These are phyloP conservation scores for Drosophila setifemur DNA, from an alignment of 1,140 invertebrate genomes.

Conservation along the genomic window DNA sequence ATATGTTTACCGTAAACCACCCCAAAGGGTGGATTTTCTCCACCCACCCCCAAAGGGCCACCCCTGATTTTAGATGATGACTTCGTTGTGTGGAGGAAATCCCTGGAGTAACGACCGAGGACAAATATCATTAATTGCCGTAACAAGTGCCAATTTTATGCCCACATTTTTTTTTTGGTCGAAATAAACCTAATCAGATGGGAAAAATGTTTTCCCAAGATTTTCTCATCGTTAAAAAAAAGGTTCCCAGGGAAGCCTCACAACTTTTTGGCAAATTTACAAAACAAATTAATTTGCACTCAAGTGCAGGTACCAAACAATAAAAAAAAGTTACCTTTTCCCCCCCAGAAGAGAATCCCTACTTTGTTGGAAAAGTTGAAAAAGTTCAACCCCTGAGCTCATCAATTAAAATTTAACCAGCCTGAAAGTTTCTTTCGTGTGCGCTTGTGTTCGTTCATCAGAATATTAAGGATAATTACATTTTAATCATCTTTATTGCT, in stretches of 20 bases:
- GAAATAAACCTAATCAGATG: conserved; percentile 42
- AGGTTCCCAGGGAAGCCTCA: conserved; percentile 17
- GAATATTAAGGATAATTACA: conserved; percentile 82
- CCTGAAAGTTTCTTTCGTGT: conserved; percentile 25
- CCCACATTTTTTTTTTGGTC: conserved; percentile 30
- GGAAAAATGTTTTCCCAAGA: conserved; percentile 8
- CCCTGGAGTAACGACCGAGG: conserved; percentile 25
- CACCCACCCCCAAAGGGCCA: neutral
- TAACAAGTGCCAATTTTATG: conserved; percentile 67
- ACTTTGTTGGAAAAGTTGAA: conserved; percentile 54
- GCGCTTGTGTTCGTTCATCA: conserved; percentile 43
- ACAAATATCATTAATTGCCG: conserved; percentile 69
- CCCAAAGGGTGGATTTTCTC: conserved; percentile 5
- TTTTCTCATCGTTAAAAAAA: conserved; percentile 64
- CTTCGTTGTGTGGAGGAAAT: conserved; percentile 34
- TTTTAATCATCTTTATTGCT: conserved; percentile 82
- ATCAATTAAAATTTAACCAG: conserved; percentile 73
- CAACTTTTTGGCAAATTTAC: conserved; percentile 69
- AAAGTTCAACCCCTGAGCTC: conserved; percentile 76
- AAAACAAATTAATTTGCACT: conserved; percentile 78
- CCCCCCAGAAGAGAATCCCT: neutral
- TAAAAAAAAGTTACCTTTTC: neutral
- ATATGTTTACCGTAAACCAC: conserved; percentile 23
- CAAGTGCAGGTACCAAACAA: conserved; percentile 43
- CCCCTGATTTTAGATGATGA: conserved; percentile 10